These are phyloP conservation scores for Cynoglossus semilaevis DNA, from an alignment of 2,113 vertebrate species.

Conservation along the genomic window DNA sequence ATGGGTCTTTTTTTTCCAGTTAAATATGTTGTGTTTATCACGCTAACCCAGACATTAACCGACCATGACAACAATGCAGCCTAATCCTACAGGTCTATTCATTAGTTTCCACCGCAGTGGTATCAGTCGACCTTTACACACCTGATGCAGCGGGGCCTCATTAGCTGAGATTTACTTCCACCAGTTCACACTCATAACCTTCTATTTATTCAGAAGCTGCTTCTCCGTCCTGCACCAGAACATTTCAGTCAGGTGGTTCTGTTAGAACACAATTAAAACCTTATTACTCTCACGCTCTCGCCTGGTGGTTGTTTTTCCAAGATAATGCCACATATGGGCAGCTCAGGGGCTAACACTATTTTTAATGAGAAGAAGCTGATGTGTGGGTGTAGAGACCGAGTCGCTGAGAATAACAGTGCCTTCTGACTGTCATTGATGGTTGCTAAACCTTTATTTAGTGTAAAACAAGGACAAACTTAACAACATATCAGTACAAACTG, in stretches of 20 bases:
- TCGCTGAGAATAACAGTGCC: background rate
- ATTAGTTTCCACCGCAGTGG: slow-evolving; percentile 13
- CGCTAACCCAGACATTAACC: slow-evolving; percentile 26
- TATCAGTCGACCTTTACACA: slow-evolving; percentile 32
- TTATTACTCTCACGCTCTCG: background rate
- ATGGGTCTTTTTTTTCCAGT: background rate
- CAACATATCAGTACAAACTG: no score
- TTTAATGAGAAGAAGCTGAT: background rate
- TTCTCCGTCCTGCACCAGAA: background rate
- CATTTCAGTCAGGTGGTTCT: slow-evolving; percentile 15
- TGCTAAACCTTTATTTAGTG: background rate
- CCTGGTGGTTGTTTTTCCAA: background rate
- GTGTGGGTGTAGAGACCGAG: background rate
- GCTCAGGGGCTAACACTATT: background rate
- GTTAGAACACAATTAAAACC: background rate
- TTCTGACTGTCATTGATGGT: background rate
- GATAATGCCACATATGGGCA: background rate
- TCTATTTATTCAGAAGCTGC: slow-evolving; percentile 39
- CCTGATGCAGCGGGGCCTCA: slow-evolving; percentile 19
- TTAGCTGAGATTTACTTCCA: slow-evolving; percentile 39
- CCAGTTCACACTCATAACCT: slow-evolving; percentile 31
- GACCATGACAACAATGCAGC: slow-evolving; percentile 23
- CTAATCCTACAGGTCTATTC: slow-evolving; percentile 21
- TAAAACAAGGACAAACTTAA: background rate
- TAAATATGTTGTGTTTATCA: slow-evolving; percentile 7